Evolutionary conservation across 2,797 vertebrate genomes (phyloP).

Genomic region (Decapterus maruadsi): DNA sequence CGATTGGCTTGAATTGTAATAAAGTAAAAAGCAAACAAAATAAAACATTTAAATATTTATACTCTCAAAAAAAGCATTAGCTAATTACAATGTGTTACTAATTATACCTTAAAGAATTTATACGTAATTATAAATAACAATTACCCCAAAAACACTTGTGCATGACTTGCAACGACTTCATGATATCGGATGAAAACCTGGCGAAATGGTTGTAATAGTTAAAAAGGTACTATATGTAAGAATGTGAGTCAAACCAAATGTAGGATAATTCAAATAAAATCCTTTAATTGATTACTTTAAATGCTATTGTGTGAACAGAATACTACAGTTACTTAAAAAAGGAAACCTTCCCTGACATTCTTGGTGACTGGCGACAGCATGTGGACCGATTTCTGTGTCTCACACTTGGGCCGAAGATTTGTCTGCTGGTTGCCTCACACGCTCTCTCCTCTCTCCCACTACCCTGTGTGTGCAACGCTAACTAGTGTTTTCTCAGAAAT

Average conservation of each 20-base stretch:
- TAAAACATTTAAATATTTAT: background rate
- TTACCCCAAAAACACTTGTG: background rate
- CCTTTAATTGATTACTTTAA: background rate
- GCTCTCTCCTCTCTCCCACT: no score
- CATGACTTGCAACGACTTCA: background rate
- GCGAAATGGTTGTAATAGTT: background rate
- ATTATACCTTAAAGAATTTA: constrained; percentile 16
- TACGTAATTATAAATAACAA: constrained; percentile 21
- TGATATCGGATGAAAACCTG: background rate
- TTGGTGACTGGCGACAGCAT: no score
- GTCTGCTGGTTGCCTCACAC: no score
- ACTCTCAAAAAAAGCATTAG: constrained; percentile 1
- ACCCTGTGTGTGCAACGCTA: no score
- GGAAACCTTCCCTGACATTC: no score
- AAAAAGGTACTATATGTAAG: no score
- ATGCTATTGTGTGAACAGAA: background rate
- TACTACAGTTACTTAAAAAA: no score
- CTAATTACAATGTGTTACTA: constrained; percentile 15
- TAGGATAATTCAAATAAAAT: no score
- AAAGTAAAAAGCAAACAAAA: constrained; percentile 13
- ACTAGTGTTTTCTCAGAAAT: no score
- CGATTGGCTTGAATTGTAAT: background rate
- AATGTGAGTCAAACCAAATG: no score
- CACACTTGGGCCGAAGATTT: no score
- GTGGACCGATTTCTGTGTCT: no score